These are phyloP conservation scores for Fulica atra DNA, from an alignment of 2,113 vertebrate species.

Conservation along the genomic window DNA sequence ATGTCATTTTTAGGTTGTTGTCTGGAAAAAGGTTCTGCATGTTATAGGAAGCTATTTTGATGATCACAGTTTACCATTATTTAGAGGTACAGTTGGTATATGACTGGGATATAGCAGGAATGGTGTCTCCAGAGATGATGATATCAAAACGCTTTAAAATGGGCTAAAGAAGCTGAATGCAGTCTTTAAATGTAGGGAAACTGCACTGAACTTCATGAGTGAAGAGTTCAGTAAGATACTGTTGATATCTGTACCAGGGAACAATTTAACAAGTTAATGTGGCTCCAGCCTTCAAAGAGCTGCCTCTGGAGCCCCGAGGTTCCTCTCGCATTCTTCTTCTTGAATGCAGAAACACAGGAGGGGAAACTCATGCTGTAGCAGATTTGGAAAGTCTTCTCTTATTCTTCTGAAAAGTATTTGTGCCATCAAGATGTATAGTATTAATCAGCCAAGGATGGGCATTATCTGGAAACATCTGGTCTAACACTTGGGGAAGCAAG, in stretches of 20 bases:
- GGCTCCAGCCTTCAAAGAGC: background rate
- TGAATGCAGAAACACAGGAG: background rate
- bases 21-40: background rate
- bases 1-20: background rate
- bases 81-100: background rate
- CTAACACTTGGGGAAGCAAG: background rate
- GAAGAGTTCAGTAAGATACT: background rate
- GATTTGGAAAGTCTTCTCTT: background rate
- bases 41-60: background rate
- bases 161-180: background rate
- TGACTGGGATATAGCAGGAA: background rate
- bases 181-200: background rate
- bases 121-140: background rate
- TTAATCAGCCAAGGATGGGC: background rate
- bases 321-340: background rate
- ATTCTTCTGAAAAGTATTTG: background rate
- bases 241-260: background rate
- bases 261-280: background rate
- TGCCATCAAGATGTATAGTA: background rate
- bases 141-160: background rate
- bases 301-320: background rate
- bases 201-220: background rate
- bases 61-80: background rate
- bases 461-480: background rate
- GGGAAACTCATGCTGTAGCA: background rate